phyloP scores from a whole-genome alignment of 2,888 invertebrate species.

The Tenthredo amoena region DNA sequence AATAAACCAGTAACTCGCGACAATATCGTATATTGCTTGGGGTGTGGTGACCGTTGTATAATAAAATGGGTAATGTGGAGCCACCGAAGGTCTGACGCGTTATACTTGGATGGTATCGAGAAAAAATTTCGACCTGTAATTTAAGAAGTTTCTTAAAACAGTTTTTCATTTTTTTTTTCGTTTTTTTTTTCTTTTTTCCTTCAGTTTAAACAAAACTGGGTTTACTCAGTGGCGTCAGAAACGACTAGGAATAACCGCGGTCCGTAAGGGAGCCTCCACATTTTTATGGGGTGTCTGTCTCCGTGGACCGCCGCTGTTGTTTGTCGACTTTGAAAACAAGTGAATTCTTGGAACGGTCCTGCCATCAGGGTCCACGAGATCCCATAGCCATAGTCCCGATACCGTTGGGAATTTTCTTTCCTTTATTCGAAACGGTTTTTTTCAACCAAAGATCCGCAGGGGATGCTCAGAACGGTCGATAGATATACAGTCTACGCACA shows the following conservation, averaged over 20 bases:
- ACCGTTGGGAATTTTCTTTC: conserved; percentile 53
- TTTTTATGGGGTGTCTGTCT: conserved; percentile 52
- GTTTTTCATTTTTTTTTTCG: neutral
- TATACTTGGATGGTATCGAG: neutral
- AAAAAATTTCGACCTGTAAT: conserved; percentile 32
- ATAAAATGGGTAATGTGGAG: neutral
- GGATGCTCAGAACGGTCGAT: neutral
- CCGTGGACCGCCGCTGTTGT: conserved; percentile 57
- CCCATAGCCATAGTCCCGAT: conserved; percentile 45
- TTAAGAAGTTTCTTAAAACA: conserved; percentile 42
- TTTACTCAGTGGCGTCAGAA: conserved; percentile 45
- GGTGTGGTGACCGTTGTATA: neutral
- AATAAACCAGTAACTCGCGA: neutral
- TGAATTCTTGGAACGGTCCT: conserved; percentile 60
- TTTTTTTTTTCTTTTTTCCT: neutral
- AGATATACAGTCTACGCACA: neutral
- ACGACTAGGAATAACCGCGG: conserved; percentile 30
- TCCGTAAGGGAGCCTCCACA: conserved; percentile 34
- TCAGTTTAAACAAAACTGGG: conserved; percentile 40
- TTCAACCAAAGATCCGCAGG: neutral
- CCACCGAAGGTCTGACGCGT: neutral
- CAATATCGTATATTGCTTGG: neutral
- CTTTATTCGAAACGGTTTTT: conserved; percentile 10
- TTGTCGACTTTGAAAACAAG: conserved; percentile 65
- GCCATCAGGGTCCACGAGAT: conserved; percentile 48